phyloP scores from a whole-genome alignment of 2,888 invertebrate species.

The Latrodectus elegans region DNA sequence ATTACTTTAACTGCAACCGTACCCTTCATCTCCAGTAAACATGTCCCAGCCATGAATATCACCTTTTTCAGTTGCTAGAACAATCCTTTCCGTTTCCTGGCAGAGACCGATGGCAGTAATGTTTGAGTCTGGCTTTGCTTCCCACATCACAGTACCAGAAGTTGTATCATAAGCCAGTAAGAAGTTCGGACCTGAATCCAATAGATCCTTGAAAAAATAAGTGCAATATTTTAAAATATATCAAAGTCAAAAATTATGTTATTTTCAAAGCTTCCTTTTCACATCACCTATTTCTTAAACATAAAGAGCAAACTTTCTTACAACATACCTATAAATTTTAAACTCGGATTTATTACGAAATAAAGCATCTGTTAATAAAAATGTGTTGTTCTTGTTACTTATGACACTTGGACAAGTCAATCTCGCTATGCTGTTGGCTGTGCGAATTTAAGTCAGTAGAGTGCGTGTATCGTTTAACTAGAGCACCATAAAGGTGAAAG shows the following conservation, averaged over 20 bases:
- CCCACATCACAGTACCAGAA: constrained; percentile 91
- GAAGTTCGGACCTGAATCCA: constrained; percentile 87
- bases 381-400: too few species aligned
- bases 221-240: not conserved
- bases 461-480: too few species aligned
- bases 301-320: not conserved
- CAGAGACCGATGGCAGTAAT: constrained; percentile 88
- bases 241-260: not conserved
- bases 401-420: too few species aligned
- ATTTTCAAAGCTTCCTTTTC: not conserved
- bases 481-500: too few species aligned
- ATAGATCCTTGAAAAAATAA: constrained; percentile 78
- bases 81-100: constrained; percentile 86
- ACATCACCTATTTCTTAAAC: not conserved
- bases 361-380: not conserved
- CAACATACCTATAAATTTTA: not conserved
- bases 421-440: too few species aligned
- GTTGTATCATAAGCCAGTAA: constrained; percentile 92
- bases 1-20: not conserved
- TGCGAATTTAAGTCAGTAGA: too few species aligned
- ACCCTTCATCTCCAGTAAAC: constrained; percentile 80
- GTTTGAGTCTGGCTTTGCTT: constrained; percentile 90
- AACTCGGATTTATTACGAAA: not conserved
- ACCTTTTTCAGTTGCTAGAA: constrained; percentile 88
- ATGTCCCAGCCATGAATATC: constrained; percentile 89